Evolutionary conservation across 2,888 invertebrate genomes (phyloP), one percentile per base, ranked within the genome.

Genomic region (Barypeithes pellucidus): DNA sequence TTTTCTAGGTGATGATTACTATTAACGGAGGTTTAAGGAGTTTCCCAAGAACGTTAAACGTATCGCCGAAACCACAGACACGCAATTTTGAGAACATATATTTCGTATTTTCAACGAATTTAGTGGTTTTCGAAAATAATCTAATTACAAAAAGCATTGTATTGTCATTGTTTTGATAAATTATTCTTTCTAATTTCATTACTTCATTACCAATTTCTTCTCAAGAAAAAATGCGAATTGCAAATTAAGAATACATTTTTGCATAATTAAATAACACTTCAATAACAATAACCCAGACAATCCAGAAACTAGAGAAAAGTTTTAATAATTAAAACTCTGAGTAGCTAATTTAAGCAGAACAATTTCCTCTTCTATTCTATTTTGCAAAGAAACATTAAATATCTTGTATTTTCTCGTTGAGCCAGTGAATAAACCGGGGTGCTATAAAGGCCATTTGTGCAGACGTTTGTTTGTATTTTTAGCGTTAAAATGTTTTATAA

Each of bases 401-500:
- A 57, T 57, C 43, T 54, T 43, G 29, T 39, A 41, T 66, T 54
- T 57, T 54, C 14, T 52, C 36, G 57, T 39, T 57, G 24, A 24
- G 20, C 41, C 52, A 66, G 66, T 54, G 54, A 66, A 66, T 66
- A 66, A 54, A 66, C 54, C 66, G 18, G 39, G 9, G 66, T 43
- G 69, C 52, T 45, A 69, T 69, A 62, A 69, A 62, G 62, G 52
- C 61, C 62, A 62, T 69, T 69, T 62, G 69, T 69, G 69, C 54
- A 54, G 62, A 52, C 62, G 63, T 63, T 69, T 54, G 69, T 63
- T 50, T 41, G 68, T 61, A 69, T 69, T 69, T 57, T 57, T 57
- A 57, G 54, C 54, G 54, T 33, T 57, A 57, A 57, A 57, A 57
- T 57, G 54, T 57, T 57, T 57, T 57, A 57, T 57, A 63, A 61